phyloP scores from a whole-genome alignment of 2,113 vertebrate species.

The Aleadryas rufinucha region DNA sequence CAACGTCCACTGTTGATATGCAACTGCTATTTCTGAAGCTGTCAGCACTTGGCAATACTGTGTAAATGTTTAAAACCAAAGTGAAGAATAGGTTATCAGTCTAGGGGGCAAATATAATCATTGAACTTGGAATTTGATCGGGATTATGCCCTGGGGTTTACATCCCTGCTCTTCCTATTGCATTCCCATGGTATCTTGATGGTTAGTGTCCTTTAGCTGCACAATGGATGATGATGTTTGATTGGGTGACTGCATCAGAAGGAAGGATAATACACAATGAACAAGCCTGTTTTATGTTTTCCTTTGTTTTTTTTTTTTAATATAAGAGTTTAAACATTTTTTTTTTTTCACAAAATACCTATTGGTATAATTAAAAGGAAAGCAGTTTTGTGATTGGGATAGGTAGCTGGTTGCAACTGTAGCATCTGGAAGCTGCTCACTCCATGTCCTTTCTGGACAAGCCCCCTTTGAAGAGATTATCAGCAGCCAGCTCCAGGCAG shows the following conservation, averaged over 20 bases:
- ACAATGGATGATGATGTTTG: background rate
- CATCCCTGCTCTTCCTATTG: background rate
- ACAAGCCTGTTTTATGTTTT: background rate
- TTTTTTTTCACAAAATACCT: background rate
- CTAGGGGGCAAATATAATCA: background rate
- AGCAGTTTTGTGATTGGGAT: background rate
- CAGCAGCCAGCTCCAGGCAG: background rate
- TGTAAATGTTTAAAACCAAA: background rate
- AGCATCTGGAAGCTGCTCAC: background rate
- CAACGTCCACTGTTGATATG: background rate
- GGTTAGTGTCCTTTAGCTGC: background rate
- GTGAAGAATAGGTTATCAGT: background rate
- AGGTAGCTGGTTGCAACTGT: background rate
- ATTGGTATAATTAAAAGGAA: background rate
- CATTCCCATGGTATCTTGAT: background rate
- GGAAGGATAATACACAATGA: background rate
- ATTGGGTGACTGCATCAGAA: background rate
- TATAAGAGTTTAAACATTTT: background rate
- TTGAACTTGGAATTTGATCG: background rate
- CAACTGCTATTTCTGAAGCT: background rate
- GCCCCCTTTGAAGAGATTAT: background rate
- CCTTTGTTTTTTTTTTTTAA: background rate
- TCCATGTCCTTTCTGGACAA: rapidly evolving
- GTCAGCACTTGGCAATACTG: background rate
- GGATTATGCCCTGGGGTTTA: background rate